A percentile compares a stretch with the other conserved stretches of the same genome.
Conservation (phyloP, 2,888 invertebrate genomes). For the Netelia melanura region DNA sequence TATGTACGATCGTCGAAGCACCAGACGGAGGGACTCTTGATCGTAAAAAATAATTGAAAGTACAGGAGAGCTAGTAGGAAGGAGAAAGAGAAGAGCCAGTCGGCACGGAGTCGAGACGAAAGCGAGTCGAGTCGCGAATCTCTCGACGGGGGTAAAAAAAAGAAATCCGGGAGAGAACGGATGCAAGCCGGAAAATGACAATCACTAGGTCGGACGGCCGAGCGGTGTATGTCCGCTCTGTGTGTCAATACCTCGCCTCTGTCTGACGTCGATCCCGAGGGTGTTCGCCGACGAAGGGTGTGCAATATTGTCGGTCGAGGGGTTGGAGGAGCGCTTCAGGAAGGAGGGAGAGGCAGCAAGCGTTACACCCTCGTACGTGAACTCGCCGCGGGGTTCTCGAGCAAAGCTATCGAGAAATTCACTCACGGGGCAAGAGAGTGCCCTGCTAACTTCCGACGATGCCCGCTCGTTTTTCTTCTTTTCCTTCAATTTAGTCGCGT, state of each 20-base stretch:
- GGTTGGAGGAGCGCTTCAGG: slow-evolving; percentile 42
- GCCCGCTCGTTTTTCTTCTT: slow-evolving; percentile 11
- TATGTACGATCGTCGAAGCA: slow-evolving; percentile 19
- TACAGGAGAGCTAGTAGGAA: slow-evolving; percentile 72
- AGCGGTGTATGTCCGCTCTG: slow-evolving; percentile 70
- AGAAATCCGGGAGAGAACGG: slow-evolving; percentile 73
- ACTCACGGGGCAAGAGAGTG: slow-evolving; percentile 42
- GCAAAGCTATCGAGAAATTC: slow-evolving; percentile 59
- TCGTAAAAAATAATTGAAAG: slow-evolving; percentile 83
- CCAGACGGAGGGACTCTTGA: slow-evolving; percentile 75
- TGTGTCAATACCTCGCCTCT: slow-evolving; percentile 71
- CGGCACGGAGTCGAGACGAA: slow-evolving; percentile 40
- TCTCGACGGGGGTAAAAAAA: slow-evolving; percentile 39
- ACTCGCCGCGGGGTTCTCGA: slow-evolving; percentile 58
- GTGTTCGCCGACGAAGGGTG: slow-evolving; percentile 59
- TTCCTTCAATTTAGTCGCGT: slow-evolving; percentile 6
- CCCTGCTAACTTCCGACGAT: slow-evolving; percentile 46
- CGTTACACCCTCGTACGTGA: slow-evolving; percentile 51
- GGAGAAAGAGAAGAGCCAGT: slow-evolving; percentile 47
- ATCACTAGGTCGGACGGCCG: slow-evolving; percentile 77
- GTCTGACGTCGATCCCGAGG: slow-evolving; percentile 80
- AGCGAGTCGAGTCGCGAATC: slow-evolving; percentile 24
- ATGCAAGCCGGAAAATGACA: slow-evolving; percentile 84
- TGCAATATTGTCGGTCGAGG: slow-evolving; percentile 1
- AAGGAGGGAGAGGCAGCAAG: slow-evolving; percentile 15